These are phyloP conservation scores for Campylorhamphus procurvoides DNA, from an alignment of 2,113 vertebrate species.

Conservation along the genomic window DNA sequence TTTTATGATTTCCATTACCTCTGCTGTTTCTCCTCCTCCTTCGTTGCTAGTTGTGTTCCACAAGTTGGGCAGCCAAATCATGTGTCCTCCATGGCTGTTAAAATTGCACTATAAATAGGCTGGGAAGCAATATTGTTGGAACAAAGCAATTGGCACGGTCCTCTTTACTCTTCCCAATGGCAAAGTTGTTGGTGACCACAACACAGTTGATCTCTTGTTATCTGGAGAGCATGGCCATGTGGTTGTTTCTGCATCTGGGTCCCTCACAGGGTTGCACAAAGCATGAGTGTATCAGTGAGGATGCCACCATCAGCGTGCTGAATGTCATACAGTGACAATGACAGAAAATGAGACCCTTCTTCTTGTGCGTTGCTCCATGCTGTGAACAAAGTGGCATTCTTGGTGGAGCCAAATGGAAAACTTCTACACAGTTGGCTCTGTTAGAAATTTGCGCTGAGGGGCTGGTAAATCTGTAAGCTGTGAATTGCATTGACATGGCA, in stretches of 20 bases:
- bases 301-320: neutral
- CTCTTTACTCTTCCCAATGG: neutral
- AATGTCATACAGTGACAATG: neutral
- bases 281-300: neutral
- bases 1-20: neutral
- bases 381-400: neutral
- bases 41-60: neutral
- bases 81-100: neutral
- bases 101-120: neutral
- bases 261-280: neutral
- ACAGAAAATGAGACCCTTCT: neutral
- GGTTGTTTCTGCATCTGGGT: neutral
- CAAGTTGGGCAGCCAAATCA: neutral
- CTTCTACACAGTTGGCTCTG: neutral
- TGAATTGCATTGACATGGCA: neutral
- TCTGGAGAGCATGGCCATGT: neutral
- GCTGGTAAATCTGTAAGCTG: neutral
- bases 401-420: neutral
- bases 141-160: neutral
- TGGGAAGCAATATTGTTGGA: neutral
- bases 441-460: neutral
- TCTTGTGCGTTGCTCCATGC: fast-evolving
- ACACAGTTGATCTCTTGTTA: neutral
- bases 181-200: neutral
- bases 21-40: neutral